Conservation (phyloP, 2,113 vertebrate species). For the Brienomyrus brachyistius region DNA sequence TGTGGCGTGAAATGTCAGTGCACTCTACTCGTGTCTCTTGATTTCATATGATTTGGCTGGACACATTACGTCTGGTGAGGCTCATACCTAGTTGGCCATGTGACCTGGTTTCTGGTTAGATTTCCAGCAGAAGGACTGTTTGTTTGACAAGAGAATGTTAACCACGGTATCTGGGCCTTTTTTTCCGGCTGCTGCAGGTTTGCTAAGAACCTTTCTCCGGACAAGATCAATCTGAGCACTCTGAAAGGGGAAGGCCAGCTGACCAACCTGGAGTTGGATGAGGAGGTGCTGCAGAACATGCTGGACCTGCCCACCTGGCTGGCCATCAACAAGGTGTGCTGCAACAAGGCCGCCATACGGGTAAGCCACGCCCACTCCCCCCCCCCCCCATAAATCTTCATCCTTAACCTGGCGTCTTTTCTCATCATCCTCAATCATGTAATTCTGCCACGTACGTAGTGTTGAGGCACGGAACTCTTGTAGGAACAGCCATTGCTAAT, state of each 20-base stretch:
- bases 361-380: slow-evolving; percentile 56
- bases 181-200: slow-evolving; percentile 64
- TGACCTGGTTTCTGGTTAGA: not conserved
- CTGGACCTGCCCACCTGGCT: slow-evolving; percentile 97
- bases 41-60: not conserved
- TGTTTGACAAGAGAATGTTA: not conserved
- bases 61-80: not conserved
- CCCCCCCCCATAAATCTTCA: not conserved
- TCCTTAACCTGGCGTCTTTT: not conserved
- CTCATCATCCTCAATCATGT: not conserved
- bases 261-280: slow-evolving; percentile 94
- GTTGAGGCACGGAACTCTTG: not conserved
- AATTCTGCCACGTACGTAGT: not conserved
- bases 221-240: slow-evolving; percentile 98
- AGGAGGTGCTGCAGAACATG: slow-evolving; percentile 97
- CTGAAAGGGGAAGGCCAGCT: slow-evolving; percentile 95
- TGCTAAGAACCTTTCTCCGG: slow-evolving; percentile 96
- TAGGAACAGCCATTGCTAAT: not conserved
- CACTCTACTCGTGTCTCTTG: not conserved
- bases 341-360: slow-evolving; percentile 95
- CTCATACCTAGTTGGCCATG: not conserved
- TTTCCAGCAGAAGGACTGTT: not conserved
- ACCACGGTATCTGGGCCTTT: not conserved
- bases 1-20: not conserved
- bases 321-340: slow-evolving; percentile 91